Evolutionary conservation across 2,797 vertebrate genomes (phyloP), one percentile per base, ranked within the genome.

Genomic region (Typhlichthys eigenmanni): DNA sequence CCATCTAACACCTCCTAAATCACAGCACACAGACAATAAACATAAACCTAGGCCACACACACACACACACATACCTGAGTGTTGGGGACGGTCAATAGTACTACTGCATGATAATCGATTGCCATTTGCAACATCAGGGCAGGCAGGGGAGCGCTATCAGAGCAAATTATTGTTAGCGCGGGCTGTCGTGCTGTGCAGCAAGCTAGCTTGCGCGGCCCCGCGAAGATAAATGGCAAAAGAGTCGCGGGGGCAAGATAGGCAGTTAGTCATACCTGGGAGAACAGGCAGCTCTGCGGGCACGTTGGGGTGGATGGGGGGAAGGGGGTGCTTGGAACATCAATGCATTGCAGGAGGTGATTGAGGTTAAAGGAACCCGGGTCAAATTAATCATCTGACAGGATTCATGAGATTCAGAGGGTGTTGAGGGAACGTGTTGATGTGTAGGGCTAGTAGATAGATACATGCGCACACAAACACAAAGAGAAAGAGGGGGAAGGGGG

Each of bases 21-120:
- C 47, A 49, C 76, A 81, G 62, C 57, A 43, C 59, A 66, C 45
- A 52, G 61, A 49, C 45, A 24, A 58, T 69, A 62, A 61, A 80
- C 61, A 69, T 71, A 78, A 60, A 71, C 69, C 55, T 14, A 12
- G 32, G 32, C 55, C 6, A 46, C 64, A 60, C 43, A 68, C 76
- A 16, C 63, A 61, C 45, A 48, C 13, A 54, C 64, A 55, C 68
- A 66, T 46, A 75, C 58, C 17, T 47, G 17, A 78, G 80, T 56
- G 73, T 60, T 66, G 89, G 90, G 89, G 90, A 90, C 92, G 95
- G 94, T 97, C 95, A 90, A 96, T 97, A 95, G 91, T 87, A 68
- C 92, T 90, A 90, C 93, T 88, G 93, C 94, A 93, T 94, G 92
- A 93, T 94, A 95, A 97, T 96, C 95, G 94, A 96, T 97, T 92